These are phyloP conservation scores for Salminus brasiliensis DNA, from an alignment of 2,113 vertebrate species.

Conservation along the genomic window DNA sequence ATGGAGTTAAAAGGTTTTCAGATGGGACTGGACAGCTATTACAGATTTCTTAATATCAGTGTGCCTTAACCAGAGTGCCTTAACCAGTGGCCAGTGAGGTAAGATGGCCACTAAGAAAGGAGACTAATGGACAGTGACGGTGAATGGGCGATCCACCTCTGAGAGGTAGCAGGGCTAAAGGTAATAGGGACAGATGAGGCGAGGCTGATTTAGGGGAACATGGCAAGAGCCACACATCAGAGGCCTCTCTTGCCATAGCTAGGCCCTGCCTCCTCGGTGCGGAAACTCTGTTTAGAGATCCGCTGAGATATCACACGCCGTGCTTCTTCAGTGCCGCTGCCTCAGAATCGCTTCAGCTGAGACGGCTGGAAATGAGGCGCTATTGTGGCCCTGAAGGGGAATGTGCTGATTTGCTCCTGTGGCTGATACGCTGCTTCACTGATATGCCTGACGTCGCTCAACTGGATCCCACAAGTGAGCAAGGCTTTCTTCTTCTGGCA, in stretches of 20 bases:
- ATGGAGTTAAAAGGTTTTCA: no score
- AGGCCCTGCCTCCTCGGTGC: background rate
- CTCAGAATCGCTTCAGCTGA: conserved; percentile 39
- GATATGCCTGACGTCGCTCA: conserved; percentile 42
- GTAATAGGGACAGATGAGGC: conserved; percentile 68
- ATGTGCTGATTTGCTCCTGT: conserved; percentile 33
- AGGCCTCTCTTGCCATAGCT: conserved; percentile 1
- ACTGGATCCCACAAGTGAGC: conserved; percentile 31
- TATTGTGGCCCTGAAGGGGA: conserved; percentile 31
- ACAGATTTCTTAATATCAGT: background rate
- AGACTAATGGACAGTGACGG: background rate
- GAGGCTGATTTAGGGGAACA: conserved; percentile 52
- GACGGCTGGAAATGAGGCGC: conserved; percentile 36
- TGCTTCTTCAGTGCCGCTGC: conserved; percentile 23
- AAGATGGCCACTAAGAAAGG: background rate
- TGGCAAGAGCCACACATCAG: conserved; percentile 21
- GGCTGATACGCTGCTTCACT: conserved; percentile 28
- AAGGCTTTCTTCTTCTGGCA: conserved; percentile 43
- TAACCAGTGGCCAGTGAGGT: background rate
- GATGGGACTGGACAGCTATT: no score
- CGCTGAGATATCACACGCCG: conserved; percentile 30
- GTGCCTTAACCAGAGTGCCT: background rate
- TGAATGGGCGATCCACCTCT: background rate
- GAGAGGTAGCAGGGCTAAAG: conserved; percentile 48
- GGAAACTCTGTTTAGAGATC: conserved; percentile 20